Percentiles rank a stretch among this genome's conserved stretches.
phyloP scores from a whole-genome alignment of 2,113 vertebrate species.

The Aegithalos caudatus region DNA sequence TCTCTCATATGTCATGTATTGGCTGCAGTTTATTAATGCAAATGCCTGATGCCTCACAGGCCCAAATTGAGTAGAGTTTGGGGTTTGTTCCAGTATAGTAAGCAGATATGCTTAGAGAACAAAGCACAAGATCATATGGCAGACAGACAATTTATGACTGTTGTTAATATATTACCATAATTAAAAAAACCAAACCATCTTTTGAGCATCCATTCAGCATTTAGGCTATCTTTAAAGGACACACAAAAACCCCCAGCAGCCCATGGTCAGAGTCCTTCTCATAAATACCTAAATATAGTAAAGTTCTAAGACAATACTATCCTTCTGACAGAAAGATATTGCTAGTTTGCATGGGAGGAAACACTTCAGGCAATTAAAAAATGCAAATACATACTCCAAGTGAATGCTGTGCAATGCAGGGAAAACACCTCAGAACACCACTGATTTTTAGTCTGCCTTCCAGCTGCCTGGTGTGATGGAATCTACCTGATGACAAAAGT shows the following conservation, averaged over 20 bases:
- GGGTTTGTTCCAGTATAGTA: not conserved
- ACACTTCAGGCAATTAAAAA: not conserved
- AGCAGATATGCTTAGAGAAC: not conserved
- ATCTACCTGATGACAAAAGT: not conserved
- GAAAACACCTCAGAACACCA: not conserved
- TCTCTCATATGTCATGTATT: not conserved
- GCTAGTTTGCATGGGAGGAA: not conserved
- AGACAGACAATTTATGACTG: not conserved
- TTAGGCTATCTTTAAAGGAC: not conserved
- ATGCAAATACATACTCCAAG: not conserved
- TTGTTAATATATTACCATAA: not conserved
- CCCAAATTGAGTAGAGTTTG: not conserved
- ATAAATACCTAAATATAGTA: not conserved
- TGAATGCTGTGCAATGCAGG: not conserved
- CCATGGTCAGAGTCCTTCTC: not conserved
- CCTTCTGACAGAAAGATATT: not conserved
- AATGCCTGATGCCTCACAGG: not conserved
- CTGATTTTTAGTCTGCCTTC: not conserved
- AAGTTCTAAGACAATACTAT: not conserved
- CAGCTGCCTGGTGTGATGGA: not conserved
- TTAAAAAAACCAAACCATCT: not conserved
- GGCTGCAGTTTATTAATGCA: not conserved
- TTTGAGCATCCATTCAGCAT: not conserved
- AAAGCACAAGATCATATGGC: not conserved
- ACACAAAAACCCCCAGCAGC: not conserved